Evolutionary conservation across 37 sponge, comb jelly and placozoan genomes (phyloP), one percentile per base, ranked within the genome.

Genomic region (Crambe crambe): DNA sequence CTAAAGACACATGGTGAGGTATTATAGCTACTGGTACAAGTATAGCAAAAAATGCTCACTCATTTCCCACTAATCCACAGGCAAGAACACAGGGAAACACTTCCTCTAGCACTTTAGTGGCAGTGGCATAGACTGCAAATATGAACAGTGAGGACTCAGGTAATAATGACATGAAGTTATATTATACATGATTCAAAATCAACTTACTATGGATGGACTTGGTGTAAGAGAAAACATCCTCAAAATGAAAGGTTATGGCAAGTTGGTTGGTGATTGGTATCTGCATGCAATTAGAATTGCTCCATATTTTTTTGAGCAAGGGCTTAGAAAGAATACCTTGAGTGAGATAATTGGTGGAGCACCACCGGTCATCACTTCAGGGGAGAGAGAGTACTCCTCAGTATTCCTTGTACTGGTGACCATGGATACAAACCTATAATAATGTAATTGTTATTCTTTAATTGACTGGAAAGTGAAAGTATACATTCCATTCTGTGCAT

Each of bases 201-300:
- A n/a, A 30, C 85, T 70, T 35, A 86, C 87, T 68, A 30, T 42
- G 79, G 0, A 79, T 21, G 34, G 42, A 74, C 42, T 40, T 73
- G 1, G 42, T 67, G 54, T 79, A 70, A 9, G 80, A 80, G 42
- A 86, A 86, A 6, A 29, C 4, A 3, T 39, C 31, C 38, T 80
- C 44, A 56, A 65, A 86, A 22, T 86, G 87, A 38, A 86, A 86
- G 0, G 42, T 79, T 2, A 86, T 26, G 1, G 66, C 26, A 25
- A 86, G 15, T 32, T 30, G 26, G 29, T 74, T 68, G 26, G 51
- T 61, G 10, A 37, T 6, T 23, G 87, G 80, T 21, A 79, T 74
- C 87, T 86, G 56, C 8, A 44, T 3, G 29, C 3, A 41, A 26
- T 6, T 42, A 38, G 12, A 23, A 62, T 8, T 62, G 21, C 27